phyloP scores from a whole-genome alignment of 2,797 vertebrate genomes.

The Rhodeus uyekii region DNA sequence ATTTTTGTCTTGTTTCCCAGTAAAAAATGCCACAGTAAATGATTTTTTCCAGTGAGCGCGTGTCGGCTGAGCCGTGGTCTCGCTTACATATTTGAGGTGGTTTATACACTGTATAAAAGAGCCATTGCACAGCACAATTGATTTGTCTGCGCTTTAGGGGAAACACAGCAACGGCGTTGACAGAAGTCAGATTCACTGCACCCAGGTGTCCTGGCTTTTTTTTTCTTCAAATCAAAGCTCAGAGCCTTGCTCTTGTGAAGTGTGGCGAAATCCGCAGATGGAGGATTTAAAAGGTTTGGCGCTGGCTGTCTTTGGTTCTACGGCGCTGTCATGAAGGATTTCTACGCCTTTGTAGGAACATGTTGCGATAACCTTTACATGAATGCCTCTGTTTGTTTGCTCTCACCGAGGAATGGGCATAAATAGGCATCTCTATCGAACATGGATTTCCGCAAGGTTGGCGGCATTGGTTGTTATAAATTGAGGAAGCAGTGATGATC shows the following conservation, averaged over 20 bases:
- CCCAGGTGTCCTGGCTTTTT: constrained; percentile 34
- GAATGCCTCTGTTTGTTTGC: constrained; percentile 25
- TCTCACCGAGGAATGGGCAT: neutral
- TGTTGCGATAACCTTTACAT: constrained; percentile 36
- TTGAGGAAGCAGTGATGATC: constrained; percentile 24
- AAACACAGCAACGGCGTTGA: neutral
- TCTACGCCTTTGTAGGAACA: neutral
- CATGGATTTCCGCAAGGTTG: constrained; percentile 4
- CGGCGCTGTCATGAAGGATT: neutral
- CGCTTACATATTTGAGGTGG: constrained; percentile 34
- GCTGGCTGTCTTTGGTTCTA: constrained; percentile 16
- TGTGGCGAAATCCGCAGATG: constrained; percentile 26
- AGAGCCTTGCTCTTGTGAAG: constrained; percentile 44
- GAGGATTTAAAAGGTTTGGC: constrained; percentile 45
- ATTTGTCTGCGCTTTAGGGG: constrained; percentile 47
- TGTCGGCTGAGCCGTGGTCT: neutral
- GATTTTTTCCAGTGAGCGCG: neutral
- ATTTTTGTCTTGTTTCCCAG: neutral
- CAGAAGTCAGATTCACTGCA: constrained; percentile 38
- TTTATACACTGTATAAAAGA: constrained; percentile 28
- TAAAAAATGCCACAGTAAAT: neutral
- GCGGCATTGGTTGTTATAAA: neutral
- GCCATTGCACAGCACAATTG: constrained; percentile 45
- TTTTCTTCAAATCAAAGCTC: constrained; percentile 47
- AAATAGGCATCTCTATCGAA: constrained; percentile 9